These are phyloP conservation scores for Heteractis magnifica DNA, from an alignment of 92 coral and sea anemone genomes.

Conservation along the genomic window DNA sequence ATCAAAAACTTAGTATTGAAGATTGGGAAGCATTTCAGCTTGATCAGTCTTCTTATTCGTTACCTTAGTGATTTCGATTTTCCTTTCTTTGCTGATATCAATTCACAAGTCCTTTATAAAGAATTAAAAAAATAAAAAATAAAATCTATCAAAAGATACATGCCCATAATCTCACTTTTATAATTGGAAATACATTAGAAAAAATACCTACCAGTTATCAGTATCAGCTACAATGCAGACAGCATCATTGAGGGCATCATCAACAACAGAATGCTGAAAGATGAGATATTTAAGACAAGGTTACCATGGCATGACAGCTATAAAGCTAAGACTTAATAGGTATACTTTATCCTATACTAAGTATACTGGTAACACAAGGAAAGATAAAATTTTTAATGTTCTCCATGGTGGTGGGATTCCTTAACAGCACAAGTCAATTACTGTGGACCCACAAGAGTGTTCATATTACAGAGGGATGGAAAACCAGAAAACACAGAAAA, in stretches of 20 bases:
- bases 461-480: background rate
- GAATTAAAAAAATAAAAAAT: background rate
- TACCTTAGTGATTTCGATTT: constrained; percentile 53
- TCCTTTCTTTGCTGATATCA: constrained; percentile 76
- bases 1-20: too few species aligned
- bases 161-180: background rate
- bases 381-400: too few species aligned
- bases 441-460: background rate
- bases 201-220: constrained; percentile 62
- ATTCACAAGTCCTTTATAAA: constrained; percentile 60
- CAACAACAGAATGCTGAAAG: constrained; percentile 86
- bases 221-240: constrained; percentile 90
- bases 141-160: background rate
- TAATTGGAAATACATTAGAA: background rate
- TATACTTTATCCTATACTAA: too few species aligned
- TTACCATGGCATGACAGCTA: too few species aligned
- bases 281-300: background rate
- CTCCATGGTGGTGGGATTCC: too few species aligned
- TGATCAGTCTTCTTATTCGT: background rate
- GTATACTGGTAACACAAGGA: too few species aligned
- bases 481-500: background rate
- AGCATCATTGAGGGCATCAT: constrained; percentile 85
- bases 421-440: too few species aligned
- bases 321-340: too few species aligned
- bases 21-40: background rate